These are phyloP conservation scores for Lycocerus yunnanus DNA, from an alignment of 2,888 invertebrate genomes.

Conservation along the genomic window DNA sequence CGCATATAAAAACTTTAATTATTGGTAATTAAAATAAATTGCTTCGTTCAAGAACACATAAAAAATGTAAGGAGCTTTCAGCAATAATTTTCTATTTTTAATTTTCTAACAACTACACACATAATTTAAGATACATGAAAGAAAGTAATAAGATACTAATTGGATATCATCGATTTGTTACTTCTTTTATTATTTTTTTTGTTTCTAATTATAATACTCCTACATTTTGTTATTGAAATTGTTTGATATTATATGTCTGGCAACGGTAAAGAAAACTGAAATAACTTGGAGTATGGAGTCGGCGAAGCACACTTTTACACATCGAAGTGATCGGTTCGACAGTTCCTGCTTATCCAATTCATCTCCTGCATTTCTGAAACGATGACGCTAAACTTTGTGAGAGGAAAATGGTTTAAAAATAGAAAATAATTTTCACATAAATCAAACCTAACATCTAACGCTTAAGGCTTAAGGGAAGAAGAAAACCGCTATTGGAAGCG, in stretches of 20 bases:
- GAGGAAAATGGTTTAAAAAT: constrained; percentile 3
- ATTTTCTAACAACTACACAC: background rate
- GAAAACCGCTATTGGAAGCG: background rate
- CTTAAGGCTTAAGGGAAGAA: constrained; percentile 6
- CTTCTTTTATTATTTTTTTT: too few relatives aligned
- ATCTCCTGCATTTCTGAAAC: background rate
- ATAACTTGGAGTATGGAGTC: background rate
- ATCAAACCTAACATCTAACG: constrained; percentile 5
- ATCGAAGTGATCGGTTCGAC: background rate
- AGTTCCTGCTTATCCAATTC: background rate
- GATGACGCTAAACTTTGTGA: background rate
- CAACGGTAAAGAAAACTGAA: too few relatives aligned
- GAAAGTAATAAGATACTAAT: too few relatives aligned
- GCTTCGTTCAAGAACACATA: background rate
- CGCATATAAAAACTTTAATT: background rate
- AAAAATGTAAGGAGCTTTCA: background rate
- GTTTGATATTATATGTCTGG: too few relatives aligned
- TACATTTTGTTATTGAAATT: background rate
- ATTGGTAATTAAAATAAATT: background rate
- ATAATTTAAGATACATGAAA: too few relatives aligned
- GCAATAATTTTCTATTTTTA: background rate
- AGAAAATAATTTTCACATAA: constrained; percentile 11
- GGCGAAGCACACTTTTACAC: background rate
- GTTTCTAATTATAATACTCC: too few relatives aligned
- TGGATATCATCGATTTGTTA: too few relatives aligned